phyloP scores from a whole-genome alignment of 2,888 invertebrate genomes.

The Ganaspis brasiliensis region DNA sequence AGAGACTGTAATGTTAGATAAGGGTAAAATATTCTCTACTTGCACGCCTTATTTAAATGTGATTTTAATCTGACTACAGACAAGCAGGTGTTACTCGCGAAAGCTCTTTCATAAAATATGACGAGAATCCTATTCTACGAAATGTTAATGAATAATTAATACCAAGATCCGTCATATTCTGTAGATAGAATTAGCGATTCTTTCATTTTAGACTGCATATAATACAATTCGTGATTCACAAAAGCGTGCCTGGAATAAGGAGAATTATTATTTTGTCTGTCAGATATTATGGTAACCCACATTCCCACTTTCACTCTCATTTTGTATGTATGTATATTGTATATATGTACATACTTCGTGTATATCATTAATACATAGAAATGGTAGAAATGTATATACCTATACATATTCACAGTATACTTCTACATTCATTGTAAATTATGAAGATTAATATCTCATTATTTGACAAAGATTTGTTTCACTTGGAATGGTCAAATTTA shows the following conservation, averaged over 20 bases:
- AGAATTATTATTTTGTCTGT: conserved; percentile 14
- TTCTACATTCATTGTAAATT: no score
- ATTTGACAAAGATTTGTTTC: not conserved
- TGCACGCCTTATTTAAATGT: conserved; percentile 37
- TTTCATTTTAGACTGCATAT: not conserved
- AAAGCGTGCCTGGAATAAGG: no score
- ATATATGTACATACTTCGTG: not conserved
- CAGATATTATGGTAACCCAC: conserved; percentile 4
- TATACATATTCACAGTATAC: no score
- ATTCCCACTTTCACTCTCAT: conserved; percentile 7
- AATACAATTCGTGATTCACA: not conserved
- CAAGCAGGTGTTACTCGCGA: conserved; percentile 33
- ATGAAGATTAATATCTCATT: no score
- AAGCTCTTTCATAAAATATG: conserved; percentile 1
- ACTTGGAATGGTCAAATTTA: no score
- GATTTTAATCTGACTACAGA: conserved; percentile 34
- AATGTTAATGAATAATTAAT: conserved; percentile 13
- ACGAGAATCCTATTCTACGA: not conserved
- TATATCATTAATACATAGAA: not conserved
- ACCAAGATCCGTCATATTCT: not conserved
- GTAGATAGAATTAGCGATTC: not conserved
- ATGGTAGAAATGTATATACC: no score
- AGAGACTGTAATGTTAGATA: conserved; percentile 21
- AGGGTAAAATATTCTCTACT: conserved; percentile 21
- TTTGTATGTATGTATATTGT: no score